phyloP scores from a whole-genome alignment of 1,140 invertebrate species.

The Helicorthomorpha holstii region DNA sequence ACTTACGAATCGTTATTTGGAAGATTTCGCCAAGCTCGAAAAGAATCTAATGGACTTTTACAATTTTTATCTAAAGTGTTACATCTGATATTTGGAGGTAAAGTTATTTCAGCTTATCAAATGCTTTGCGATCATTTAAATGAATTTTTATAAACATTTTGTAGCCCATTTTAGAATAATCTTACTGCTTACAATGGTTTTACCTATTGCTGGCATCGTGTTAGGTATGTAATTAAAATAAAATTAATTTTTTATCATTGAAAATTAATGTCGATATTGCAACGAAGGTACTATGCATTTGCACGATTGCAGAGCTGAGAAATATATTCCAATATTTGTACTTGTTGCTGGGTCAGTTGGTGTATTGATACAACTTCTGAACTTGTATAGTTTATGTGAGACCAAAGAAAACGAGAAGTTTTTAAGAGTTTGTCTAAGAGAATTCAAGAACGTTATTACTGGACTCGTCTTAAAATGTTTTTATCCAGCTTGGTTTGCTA shows the following conservation, averaged over 20 bases:
- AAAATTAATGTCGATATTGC: no score
- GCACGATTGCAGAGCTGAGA: slow-evolving; percentile 43
- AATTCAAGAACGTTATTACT: no score
- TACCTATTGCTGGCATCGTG: slow-evolving; percentile 45
- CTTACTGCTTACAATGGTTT: slow-evolving; percentile 38
- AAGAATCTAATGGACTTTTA: slow-evolving; percentile 37
- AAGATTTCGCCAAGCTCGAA: slow-evolving; percentile 39
- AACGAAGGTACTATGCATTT: slow-evolving; percentile 38
- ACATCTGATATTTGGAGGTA: slow-evolving; percentile 39
- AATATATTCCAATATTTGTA: slow-evolving; percentile 49
- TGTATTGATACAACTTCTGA: no score
- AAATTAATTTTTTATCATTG: no score
- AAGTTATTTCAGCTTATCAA: slow-evolving; percentile 27
- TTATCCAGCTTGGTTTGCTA: no score
- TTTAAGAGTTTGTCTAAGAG: no score
- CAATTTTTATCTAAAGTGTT: slow-evolving; percentile 43
- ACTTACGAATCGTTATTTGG: slow-evolving; percentile 49
- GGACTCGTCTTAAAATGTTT: no score
- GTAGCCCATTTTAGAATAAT: slow-evolving; percentile 44
- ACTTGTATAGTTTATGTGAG: no score
- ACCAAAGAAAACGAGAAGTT: no score
- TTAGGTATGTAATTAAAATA: slow-evolving; percentile 32
- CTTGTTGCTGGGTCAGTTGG: slow-evolving; percentile 45
- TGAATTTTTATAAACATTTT: slow-evolving; percentile 11
- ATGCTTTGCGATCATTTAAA: neutral